A percentile compares a stretch with the other conserved stretches of the same genome.
These are phyloP conservation scores for Pyrrhia umbra DNA, from an alignment of 2,888 invertebrate species.

Conservation along the genomic window DNA sequence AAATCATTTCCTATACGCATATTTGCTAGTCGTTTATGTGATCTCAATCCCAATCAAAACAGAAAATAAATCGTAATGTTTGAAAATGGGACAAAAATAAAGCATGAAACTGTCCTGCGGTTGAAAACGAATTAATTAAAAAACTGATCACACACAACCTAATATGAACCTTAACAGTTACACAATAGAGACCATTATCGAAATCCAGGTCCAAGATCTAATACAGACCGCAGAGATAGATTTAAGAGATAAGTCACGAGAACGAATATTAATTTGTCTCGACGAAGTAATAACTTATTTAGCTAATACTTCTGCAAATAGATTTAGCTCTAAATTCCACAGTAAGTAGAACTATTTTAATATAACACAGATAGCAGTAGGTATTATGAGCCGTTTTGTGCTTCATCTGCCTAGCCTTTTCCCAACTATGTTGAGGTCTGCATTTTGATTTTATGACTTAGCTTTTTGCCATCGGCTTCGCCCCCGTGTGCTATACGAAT, in stretches of 20 bases:
- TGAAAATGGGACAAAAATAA: conserved; percentile 3
- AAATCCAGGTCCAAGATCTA: not conserved
- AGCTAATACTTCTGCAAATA: conserved; percentile 11
- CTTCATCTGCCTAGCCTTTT: too few relatives aligned
- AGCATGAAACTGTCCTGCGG: conserved; percentile 7
- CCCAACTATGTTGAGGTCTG: too few relatives aligned
- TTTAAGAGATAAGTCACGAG: conserved; percentile 14
- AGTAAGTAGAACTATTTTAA: not conserved
- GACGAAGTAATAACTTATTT: conserved; percentile 28
- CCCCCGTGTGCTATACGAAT: too few relatives aligned
- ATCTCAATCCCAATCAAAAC: not conserved
- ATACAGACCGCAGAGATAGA: conserved; percentile 12
- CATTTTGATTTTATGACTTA: too few relatives aligned
- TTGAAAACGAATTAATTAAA: conserved; percentile 28
- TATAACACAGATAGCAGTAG: too few relatives aligned
- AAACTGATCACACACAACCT: not conserved
- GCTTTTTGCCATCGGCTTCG: too few relatives aligned
- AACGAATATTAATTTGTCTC: conserved; percentile 37
- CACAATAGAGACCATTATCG: not conserved
- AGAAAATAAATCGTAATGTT: not conserved
- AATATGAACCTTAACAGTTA: not conserved
- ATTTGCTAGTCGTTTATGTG: too few relatives aligned
- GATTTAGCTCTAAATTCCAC: conserved; percentile 7
- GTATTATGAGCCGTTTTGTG: too few relatives aligned
- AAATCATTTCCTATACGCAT: too few relatives aligned